A percentile compares a stretch with the other conserved stretches of the same genome.
These are phyloP conservation scores for Cynaeus angustus DNA, from an alignment of 2,888 invertebrate genomes.

Conservation along the genomic window DNA sequence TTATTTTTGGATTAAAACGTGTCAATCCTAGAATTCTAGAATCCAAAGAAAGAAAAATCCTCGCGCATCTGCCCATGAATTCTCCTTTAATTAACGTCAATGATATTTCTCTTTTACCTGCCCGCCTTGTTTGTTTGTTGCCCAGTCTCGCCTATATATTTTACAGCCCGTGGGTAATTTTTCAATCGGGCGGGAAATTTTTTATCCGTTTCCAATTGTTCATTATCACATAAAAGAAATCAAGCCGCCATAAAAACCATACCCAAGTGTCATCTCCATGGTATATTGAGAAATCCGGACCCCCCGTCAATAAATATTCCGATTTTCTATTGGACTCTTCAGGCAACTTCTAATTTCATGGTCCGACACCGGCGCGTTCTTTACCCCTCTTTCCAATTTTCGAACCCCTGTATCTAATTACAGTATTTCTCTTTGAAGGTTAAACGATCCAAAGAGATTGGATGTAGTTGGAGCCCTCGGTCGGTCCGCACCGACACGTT, in stretches of 20 bases:
- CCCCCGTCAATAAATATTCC: slow-evolving; percentile 63
- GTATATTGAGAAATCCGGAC: slow-evolving; percentile 56
- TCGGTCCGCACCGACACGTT: too few relatives aligned
- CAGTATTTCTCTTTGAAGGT: slow-evolving; percentile 67
- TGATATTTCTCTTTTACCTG: background rate
- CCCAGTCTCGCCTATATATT: background rate
- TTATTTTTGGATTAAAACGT: too few relatives aligned
- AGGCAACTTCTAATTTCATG: slow-evolving; percentile 69
- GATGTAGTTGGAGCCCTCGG: slow-evolving; percentile 53
- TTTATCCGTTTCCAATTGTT: slow-evolving; percentile 55
- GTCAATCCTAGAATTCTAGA: too few relatives aligned
- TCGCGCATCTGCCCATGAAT: too few relatives aligned
- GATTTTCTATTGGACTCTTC: slow-evolving; percentile 66
- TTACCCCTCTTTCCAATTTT: slow-evolving; percentile 66
- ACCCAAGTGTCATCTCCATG: slow-evolving; percentile 44
- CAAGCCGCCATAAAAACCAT: slow-evolving; percentile 58
- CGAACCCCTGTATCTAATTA: slow-evolving; percentile 69
- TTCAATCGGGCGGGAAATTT: slow-evolving; percentile 52
- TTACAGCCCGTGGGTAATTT: slow-evolving; percentile 20
- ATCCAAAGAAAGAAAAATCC: too few relatives aligned
- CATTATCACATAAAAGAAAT: slow-evolving; percentile 61
- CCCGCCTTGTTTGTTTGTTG: background rate
- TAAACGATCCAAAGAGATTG: slow-evolving; percentile 60
- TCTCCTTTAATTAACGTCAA: background rate
- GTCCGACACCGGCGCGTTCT: slow-evolving; percentile 66